phyloP scores from a whole-genome alignment of 2,797 vertebrate species.

The Trichosurus vulpecula region DNA sequence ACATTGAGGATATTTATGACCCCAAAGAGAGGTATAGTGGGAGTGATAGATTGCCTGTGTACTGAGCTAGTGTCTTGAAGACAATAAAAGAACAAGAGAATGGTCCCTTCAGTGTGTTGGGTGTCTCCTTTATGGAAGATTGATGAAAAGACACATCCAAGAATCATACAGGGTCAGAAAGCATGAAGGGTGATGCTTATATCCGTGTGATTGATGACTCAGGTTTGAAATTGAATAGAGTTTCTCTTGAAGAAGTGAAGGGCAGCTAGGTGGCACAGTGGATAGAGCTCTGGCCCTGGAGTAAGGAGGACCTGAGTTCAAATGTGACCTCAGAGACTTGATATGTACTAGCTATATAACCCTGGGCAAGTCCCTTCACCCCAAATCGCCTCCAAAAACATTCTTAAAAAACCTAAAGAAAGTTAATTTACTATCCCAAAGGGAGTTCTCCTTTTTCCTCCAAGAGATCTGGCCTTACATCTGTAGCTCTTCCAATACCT shows the following conservation, averaged over 20 bases:
- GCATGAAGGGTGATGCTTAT: not conserved
- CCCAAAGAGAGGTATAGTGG: not conserved
- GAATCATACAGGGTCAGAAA: not conserved
- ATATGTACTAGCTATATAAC: not conserved
- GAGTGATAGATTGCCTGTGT: not conserved
- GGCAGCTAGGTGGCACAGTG: not conserved
- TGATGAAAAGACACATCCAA: not conserved
- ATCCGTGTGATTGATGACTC: not conserved
- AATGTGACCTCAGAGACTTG: not conserved
- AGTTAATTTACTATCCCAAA: too few species aligned
- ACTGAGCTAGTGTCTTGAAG: not conserved
- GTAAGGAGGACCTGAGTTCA: not conserved
- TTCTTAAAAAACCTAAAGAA: too few species aligned
- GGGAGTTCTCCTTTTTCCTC: not conserved
- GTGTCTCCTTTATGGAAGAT: not conserved
- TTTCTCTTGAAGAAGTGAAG: not conserved
- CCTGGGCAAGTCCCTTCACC: not conserved
- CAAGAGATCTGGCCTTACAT: not conserved
- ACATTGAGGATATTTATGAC: not conserved
- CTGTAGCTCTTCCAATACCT: not conserved
- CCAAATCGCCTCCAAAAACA: too few species aligned
- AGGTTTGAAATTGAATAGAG: not conserved
- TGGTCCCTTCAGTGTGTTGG: not conserved
- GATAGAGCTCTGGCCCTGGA: not conserved
- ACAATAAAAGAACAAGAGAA: not conserved